These are phyloP conservation scores for Thamnophis elegans DNA, from an alignment of 2,797 vertebrate species.

Conservation along the genomic window DNA sequence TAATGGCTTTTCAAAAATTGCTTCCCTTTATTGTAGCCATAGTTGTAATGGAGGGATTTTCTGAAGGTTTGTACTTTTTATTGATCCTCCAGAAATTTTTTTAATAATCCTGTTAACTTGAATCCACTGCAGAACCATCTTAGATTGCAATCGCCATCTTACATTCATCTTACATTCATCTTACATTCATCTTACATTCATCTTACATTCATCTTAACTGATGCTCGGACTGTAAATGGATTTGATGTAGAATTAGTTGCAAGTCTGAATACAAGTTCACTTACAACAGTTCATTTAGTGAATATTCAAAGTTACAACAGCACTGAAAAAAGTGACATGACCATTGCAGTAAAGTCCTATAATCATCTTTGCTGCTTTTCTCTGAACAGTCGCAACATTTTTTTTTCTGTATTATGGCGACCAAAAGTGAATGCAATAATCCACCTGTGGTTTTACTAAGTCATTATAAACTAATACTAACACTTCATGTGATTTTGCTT, in stretches of 20 bases:
- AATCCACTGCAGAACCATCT: not conserved
- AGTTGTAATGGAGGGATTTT: not conserved
- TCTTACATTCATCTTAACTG: not conserved
- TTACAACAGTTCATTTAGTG: no score
- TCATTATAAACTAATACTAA: no score
- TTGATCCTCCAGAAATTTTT: not conserved
- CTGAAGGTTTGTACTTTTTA: not conserved
- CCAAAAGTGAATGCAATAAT: no score
- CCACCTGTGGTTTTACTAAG: no score
- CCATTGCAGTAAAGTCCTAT: no score
- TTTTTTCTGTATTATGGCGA: no score
- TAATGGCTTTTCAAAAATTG: not conserved
- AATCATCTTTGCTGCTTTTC: no score
- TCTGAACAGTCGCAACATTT: no score
- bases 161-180: no score
- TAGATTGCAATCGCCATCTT: not conserved
- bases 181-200: not conserved
- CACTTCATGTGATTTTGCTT: no score
- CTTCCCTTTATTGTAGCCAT: not conserved
- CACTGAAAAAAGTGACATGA: no score
- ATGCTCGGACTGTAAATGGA: not conserved
- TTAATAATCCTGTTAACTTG: not conserved
- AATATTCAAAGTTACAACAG: no score
- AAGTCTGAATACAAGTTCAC: not conserved
- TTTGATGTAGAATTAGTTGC: not conserved